Conservation (phyloP, 2,888 invertebrate genomes). For the Tenthredo notha region DNA sequence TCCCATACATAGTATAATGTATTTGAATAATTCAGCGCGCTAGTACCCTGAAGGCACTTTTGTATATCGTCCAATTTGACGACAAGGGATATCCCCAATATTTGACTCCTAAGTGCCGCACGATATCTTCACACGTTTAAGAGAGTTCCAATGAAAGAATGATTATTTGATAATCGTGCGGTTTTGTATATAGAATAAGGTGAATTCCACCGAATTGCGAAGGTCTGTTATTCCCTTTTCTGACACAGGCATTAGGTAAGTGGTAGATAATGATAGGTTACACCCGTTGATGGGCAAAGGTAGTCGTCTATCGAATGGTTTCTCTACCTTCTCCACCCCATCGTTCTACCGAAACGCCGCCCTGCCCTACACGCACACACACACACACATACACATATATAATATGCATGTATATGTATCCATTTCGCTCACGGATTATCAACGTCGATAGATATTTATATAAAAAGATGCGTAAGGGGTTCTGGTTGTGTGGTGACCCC, state of each 20-base stretch:
- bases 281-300: constrained; percentile 76
- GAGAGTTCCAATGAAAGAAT: not conserved
- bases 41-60: not conserved
- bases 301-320: constrained; percentile 70
- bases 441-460: constrained; percentile 11
- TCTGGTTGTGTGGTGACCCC: constrained; percentile 18
- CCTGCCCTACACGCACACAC: not conserved
- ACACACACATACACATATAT: not conserved
- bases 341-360: constrained; percentile 7
- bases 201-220: constrained; percentile 44
- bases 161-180: constrained; percentile 45
- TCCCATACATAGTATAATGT: not conserved
- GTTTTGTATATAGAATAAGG: not conserved
- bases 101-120: not conserved
- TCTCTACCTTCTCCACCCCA: constrained; percentile 1
- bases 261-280: constrained; percentile 78
- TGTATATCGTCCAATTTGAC: constrained; percentile 35
- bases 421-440: not conserved
- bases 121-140: constrained; percentile 37
- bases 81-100: constrained; percentile 20
- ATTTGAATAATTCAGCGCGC: constrained; percentile 21
- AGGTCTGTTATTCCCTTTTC: constrained; percentile 58
- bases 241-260: constrained; percentile 77
- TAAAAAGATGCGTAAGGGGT: not conserved
- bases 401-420: no score